A percentile compares a stretch with the other conserved stretches of the same genome.
These are phyloP conservation scores for Psittacula echo DNA, from an alignment of 2,797 vertebrate species.

Conservation along the genomic window DNA sequence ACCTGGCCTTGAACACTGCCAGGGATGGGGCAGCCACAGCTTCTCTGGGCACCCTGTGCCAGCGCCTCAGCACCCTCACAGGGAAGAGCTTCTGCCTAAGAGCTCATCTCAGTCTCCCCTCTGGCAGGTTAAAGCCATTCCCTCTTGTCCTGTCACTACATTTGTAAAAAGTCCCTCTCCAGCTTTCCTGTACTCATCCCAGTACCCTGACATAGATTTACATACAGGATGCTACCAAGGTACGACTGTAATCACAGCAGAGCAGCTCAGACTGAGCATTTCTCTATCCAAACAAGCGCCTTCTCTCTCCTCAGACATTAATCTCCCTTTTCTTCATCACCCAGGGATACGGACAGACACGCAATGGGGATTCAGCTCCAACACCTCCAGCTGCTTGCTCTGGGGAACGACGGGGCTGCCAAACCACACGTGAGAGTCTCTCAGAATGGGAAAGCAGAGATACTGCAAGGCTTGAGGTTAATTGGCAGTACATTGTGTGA, in stretches of 20 bases:
- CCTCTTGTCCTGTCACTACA: background rate
- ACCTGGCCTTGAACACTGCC: background rate
- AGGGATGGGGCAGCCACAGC: background rate
- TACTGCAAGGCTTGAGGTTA: constrained; percentile 1
- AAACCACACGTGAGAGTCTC: background rate
- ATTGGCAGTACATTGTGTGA: background rate
- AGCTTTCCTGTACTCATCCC: background rate
- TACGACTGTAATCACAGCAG: fast-evolving
- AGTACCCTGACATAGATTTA: background rate
- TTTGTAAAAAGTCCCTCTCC: background rate
- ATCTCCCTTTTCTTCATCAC: background rate
- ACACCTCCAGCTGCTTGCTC: background rate
- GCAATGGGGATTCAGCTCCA: background rate
- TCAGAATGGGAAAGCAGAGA: background rate
- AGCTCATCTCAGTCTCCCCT: background rate
- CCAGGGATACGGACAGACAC: background rate
- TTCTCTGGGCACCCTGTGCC: too few relatives aligned
- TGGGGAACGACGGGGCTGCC: background rate
- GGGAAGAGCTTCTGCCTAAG: background rate
- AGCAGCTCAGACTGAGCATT: background rate
- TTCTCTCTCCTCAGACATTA: background rate
- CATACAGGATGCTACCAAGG: fast-evolving
- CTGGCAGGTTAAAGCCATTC: background rate
- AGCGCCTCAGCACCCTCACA: background rate
- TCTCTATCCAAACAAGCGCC: background rate